A percentile compares a stretch with the other conserved stretches of the same genome.
These are phyloP conservation scores for Tympanoctomys barrerae DNA, from an alignment of 2,797 vertebrate species.

Conservation along the genomic window DNA sequence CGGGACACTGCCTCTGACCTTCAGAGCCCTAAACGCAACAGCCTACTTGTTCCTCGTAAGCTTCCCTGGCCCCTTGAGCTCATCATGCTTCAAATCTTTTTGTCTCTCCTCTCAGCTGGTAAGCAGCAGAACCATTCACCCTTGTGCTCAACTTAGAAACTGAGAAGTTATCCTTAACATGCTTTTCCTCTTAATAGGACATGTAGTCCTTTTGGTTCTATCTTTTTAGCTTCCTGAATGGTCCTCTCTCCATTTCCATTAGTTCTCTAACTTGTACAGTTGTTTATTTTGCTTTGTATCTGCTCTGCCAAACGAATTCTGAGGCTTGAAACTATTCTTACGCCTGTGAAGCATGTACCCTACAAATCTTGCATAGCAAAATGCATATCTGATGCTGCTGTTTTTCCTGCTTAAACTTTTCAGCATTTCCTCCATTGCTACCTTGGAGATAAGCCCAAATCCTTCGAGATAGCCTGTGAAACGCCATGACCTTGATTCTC, in stretches of 20 bases:
- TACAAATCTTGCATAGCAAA: not conserved
- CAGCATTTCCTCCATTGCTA: not conserved
- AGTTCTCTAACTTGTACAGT: not conserved
- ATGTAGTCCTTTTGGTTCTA: not conserved
- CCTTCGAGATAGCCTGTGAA: not conserved
- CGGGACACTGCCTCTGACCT: not conserved
- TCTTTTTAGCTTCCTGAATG: not conserved
- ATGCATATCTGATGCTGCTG: not conserved
- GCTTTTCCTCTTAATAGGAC: not conserved
- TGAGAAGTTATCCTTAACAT: not conserved
- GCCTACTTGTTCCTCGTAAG: not conserved
- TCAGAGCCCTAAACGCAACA: not conserved
- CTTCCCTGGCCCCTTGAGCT: not conserved
- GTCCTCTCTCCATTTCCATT: constrained; percentile 16
- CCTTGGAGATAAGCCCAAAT: not conserved
- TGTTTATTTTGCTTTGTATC: not conserved
- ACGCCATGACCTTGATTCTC: not conserved
- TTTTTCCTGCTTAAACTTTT: constrained; percentile 42
- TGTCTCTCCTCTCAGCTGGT: not conserved
- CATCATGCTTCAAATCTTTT: not conserved
- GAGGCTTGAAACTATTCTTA: not conserved
- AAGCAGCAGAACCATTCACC: not conserved
- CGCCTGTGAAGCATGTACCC: not conserved
- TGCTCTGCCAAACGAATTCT: not conserved
- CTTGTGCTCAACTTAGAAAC: constrained; percentile 20